phyloP scores from a whole-genome alignment of 2,888 invertebrate species.

The Minunthozetes semirufus region DNA sequence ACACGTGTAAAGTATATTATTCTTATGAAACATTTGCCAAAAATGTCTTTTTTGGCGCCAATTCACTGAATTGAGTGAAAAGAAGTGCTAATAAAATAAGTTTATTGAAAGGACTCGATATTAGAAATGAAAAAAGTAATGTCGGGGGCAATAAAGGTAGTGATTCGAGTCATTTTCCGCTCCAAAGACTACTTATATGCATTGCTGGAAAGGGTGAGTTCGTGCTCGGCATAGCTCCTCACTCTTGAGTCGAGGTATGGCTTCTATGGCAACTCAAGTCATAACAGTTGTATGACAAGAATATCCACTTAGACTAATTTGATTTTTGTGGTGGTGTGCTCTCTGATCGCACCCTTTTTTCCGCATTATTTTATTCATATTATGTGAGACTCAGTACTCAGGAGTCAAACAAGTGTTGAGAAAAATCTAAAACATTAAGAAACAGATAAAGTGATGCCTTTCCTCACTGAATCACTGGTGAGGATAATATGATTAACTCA shows the following conservation, averaged over 20 bases:
- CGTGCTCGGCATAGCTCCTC: conserved; percentile 26
- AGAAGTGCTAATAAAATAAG: conserved; percentile 10
- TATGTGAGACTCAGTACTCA: background rate
- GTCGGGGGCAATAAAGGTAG: conserved; percentile 9
- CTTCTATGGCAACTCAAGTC: conserved; percentile 32
- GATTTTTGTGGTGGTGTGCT: conserved; percentile 30
- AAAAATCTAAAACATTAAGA: conserved; percentile 29
- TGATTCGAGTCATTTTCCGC: conserved; percentile 25
- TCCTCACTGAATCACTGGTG: background rate
- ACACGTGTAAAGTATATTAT: conserved; percentile 9
- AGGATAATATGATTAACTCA: conserved; percentile 24
- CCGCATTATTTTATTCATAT: background rate
- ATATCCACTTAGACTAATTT: conserved; percentile 34
- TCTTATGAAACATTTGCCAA: background rate
- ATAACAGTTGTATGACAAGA: conserved; percentile 35
- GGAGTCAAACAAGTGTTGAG: conserved; percentile 5
- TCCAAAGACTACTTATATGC: conserved; percentile 18
- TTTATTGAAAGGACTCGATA: conserved; percentile 1
- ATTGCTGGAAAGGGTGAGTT: conserved; percentile 27
- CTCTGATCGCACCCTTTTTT: conserved; percentile 18
- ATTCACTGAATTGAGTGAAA: background rate
- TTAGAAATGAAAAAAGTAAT: conserved; percentile 25
- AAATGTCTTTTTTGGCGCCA: background rate
- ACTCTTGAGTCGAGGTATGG: conserved; percentile 9
- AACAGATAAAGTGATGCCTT: background rate